phyloP scores from a whole-genome alignment of 2,888 invertebrate genomes.

The Blera fallax region DNA sequence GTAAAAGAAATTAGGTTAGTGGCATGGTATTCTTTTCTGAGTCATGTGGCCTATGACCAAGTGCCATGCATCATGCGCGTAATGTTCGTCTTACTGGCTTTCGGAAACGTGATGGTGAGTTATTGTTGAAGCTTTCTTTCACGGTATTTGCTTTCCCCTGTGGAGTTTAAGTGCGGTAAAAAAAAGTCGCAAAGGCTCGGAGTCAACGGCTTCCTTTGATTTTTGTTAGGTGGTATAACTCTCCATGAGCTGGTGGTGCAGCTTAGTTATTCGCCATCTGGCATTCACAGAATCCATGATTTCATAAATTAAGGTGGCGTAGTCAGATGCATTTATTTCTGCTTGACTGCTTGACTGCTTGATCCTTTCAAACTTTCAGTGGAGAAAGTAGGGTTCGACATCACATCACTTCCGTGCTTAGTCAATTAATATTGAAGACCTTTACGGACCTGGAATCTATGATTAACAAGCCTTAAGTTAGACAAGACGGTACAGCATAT shows the following conservation, averaged over 20 bases:
- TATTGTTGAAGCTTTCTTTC: slow-evolving; percentile 6
- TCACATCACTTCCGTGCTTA: no score
- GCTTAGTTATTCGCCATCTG: background rate
- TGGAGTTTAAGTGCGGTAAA: background rate
- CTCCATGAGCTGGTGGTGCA: background rate
- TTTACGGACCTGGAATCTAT: no score
- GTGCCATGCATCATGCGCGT: background rate
- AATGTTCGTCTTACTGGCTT: background rate
- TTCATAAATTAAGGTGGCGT: no score
- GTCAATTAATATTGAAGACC: no score
- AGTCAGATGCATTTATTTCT: no score
- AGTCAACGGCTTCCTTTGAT: background rate
- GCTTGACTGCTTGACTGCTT: no score
- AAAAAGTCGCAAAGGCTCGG: background rate
- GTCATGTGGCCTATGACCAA: background rate
- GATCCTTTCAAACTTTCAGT: no score
- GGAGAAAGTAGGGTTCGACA: no score
- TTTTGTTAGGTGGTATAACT: background rate
- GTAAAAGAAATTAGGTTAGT: background rate
- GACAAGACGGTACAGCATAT: no score
- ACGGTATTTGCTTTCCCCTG: background rate
- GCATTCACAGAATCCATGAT: background rate
- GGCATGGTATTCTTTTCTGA: background rate
- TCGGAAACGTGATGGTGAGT: slow-evolving; percentile 49
- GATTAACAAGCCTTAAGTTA: no score